Base-by-base conservation (phyloP, 2,797 vertebrate species). In the Bovichtus variegatus region DNA sequence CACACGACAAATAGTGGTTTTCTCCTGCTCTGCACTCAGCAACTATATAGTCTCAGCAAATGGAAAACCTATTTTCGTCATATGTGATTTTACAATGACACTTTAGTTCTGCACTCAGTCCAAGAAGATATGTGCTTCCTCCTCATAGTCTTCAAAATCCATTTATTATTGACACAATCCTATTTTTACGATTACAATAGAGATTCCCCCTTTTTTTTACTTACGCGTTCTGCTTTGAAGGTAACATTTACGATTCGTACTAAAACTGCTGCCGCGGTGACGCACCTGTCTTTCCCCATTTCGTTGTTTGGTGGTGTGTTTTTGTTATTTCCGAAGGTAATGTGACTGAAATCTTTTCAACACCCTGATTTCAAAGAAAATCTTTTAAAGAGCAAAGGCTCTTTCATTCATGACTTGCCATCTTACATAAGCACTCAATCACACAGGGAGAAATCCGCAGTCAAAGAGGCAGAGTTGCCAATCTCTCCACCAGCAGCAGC, bases 391-490 rank as follows among this genome's bases (percentile, higher is more conserved):
- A 74, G 67, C 67, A 72, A 61, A 77, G 34, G 9, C 77, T 61
- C 41, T 11, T 63, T 71, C 70, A 65, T 76, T 89, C 65, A 66
- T 61, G 83, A 78, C 51, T 78, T 55, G 44, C 62, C 76, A 71
- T 65, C 65, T 82, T 47, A 58, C 67, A 82, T 82, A 64, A 73
- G 74, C 27, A 9, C 74, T 85, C 74, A 78, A 70, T 82, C 81
- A 49, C 74, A 75, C 81, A 79, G 72, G 46, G 54, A 64, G 36
- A 74, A 68, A 61, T 40, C 68, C 40, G 31, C 74, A 62, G 76
- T 87, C 76, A 81, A 68, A 85, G 75, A 78, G 61, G 80, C 77
- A 25, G 46, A 34, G 71, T 63, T 72, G 77, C 82, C 86, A 81
- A 72, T 78, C 71, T 75, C 71, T 59, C 21, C 47, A 36, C 41